phyloP scores from a whole-genome alignment of 2,888 invertebrate species.

The Drosophila monieri region DNA sequence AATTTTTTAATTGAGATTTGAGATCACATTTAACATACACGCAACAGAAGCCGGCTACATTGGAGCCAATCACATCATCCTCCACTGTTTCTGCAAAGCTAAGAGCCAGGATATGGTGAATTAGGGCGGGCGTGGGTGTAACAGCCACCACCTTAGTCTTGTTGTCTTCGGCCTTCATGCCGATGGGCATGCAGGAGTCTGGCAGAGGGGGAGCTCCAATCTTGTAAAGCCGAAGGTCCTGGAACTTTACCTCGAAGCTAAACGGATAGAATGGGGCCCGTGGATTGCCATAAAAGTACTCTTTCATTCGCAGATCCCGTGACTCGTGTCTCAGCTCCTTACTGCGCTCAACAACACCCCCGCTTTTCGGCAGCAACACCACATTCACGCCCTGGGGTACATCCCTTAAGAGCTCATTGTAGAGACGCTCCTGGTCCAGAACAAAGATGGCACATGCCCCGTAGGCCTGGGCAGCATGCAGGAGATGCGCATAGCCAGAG shows the following conservation, averaged over 20 bases:
- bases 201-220: conserved; percentile 97
- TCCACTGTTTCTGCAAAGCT: conserved; percentile 93
- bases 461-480: conserved; percentile 95
- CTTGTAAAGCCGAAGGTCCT: conserved; percentile 95
- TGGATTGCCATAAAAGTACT: conserved; percentile 96
- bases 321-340: conserved; percentile 89
- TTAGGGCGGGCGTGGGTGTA: conserved; percentile 89
- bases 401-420: conserved; percentile 96
- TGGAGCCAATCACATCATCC: conserved; percentile 94
- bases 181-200: conserved; percentile 97
- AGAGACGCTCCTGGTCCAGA: conserved; percentile 97
- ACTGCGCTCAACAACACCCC: conserved; percentile 96
- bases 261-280: conserved; percentile 94
- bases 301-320: conserved; percentile 92
- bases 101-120: conserved; percentile 95
- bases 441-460: conserved; percentile 98
- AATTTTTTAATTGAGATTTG: not conserved
- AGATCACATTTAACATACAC: conserved; percentile 89
- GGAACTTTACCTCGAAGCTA: conserved; percentile 96
- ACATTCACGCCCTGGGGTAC: conserved; percentile 97
- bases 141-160: conserved; percentile 94
- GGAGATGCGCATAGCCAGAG: conserved; percentile 93
- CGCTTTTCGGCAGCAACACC: conserved; percentile 96
- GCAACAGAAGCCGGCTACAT: conserved; percentile 95
- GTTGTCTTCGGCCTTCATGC: conserved; percentile 96